Evolutionary conservation across 2,113 vertebrate genomes (phyloP), one percentile per base, ranked within the genome.

Genomic region (Protobothrops mucrosquamatus): DNA sequence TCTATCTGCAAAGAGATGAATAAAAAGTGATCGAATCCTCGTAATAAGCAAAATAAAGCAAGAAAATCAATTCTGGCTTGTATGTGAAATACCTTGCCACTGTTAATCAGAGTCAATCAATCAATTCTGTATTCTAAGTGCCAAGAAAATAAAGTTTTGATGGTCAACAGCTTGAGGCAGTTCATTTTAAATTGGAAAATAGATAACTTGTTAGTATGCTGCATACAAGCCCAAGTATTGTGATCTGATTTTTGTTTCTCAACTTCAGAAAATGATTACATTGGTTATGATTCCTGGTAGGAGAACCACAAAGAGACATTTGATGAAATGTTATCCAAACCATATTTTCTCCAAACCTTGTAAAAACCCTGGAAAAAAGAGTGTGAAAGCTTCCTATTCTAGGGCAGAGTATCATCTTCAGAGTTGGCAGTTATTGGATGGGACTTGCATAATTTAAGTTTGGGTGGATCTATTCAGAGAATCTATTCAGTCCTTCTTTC

Each of bases 181-280:
- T 90, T 92, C 55, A 81, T 89, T 96, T 94, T 92, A 95, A 95
- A 94, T 88, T 11, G 8, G 29, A 92, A 91, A 94, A n/a, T 4
- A 93, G 26, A 69, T 34, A 93, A 3, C 22, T 92, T 92, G 22
- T 92, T 34, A 51, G 8, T 64, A 64, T 14, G 89, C 5, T 23
- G 92, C 92, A 10, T 1, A n/a, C 0, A 92, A 93, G 61, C 12
- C n/a, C 6, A 59, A 86, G 48, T 89, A 22, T 7, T 94, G 23
- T 48, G 18, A 23, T 81, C 23, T 61, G 10, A 87, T 24, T 56
- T 1, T 11, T 1, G 89, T 14, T 81, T 89, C 90, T 6, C 59
- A 26, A 64, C 3, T 90, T 93, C 46, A 20, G 34, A 89, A 87
- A 52, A 0, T 1, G 85, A 23, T 22, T 74, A 0, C 3, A 64